These are phyloP conservation scores for Metridium senile DNA, from an alignment of 92 coral and sea anemone species.

Conservation along the genomic window DNA sequence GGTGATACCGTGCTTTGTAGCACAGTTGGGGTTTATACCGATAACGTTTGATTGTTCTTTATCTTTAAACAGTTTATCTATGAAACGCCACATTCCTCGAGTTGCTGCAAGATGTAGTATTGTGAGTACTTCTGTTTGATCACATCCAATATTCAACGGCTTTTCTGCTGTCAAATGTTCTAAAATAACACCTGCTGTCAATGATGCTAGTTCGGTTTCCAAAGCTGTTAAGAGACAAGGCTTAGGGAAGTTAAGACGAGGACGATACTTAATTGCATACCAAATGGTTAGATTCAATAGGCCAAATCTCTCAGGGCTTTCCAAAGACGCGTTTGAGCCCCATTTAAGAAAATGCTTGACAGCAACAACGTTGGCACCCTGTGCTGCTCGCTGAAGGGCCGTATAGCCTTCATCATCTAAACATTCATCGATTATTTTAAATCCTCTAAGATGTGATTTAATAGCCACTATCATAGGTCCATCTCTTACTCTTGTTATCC, in stretches of 20 bases:
- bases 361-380: constrained; percentile 64
- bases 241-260: constrained; percentile 30
- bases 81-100: constrained; percentile 38
- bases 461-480: constrained; percentile 36
- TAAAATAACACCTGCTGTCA: constrained; percentile 21
- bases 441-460: constrained; percentile 17
- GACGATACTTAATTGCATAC: constrained; percentile 43
- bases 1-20: constrained; percentile 29
- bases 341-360: constrained; percentile 38
- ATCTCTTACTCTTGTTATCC: constrained; percentile 7
- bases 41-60: constrained; percentile 1
- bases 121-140: constrained; percentile 2
- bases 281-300: constrained; percentile 48
- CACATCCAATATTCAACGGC: constrained; percentile 29
- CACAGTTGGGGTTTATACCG: constrained; percentile 27
- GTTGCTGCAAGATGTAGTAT: constrained; percentile 36
- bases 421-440: constrained; percentile 42
- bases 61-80: not conserved
- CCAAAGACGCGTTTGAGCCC: constrained; percentile 42
- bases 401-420: constrained; percentile 71
- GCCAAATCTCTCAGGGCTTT: constrained; percentile 34
- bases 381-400: constrained; percentile 73
- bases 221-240: constrained; percentile 17
- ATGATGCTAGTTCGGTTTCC: constrained; percentile 34
- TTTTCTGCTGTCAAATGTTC: constrained; percentile 5